phyloP scores from a whole-genome alignment of 1,140 invertebrate species.

The Bombus haemorrhoidalis region DNA sequence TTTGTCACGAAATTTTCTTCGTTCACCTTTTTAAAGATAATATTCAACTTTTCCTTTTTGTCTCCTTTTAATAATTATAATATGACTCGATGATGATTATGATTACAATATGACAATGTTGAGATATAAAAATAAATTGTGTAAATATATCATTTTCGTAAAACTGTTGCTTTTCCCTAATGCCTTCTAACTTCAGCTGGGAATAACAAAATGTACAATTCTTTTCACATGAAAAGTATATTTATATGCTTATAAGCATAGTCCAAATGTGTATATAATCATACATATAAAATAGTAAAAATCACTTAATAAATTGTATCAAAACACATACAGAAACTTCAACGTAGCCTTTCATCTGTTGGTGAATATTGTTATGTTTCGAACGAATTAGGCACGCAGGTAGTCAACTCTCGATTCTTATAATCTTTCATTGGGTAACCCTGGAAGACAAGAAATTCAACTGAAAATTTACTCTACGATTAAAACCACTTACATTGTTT shows the following conservation, averaged over 20 bases:
- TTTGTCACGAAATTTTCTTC: conserved; percentile 10
- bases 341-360: not conserved
- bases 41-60: conserved; percentile 22
- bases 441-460: not conserved
- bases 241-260: not conserved
- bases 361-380: not conserved
- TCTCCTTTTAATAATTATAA: conserved; percentile 52
- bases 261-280: not conserved
- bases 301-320: not conserved
- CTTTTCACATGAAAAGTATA: accelerated
- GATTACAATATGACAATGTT: conserved; percentile 78
- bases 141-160: conserved; percentile 76
- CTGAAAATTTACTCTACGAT: not conserved
- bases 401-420: not conserved
- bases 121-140: conserved; percentile 81
- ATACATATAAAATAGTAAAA: not conserved
- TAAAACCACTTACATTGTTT: too few relatives aligned
- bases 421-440: not conserved
- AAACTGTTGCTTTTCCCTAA: conserved; percentile 48
- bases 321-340: not conserved
- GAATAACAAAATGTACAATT: not conserved
- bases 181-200: not conserved
- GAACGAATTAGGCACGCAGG: not conserved
- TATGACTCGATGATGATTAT: conserved; percentile 75
- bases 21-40: conserved; percentile 16